Evolutionary conservation across 2,888 invertebrate genomes (phyloP).

Genomic region (Protonemura montana): DNA sequence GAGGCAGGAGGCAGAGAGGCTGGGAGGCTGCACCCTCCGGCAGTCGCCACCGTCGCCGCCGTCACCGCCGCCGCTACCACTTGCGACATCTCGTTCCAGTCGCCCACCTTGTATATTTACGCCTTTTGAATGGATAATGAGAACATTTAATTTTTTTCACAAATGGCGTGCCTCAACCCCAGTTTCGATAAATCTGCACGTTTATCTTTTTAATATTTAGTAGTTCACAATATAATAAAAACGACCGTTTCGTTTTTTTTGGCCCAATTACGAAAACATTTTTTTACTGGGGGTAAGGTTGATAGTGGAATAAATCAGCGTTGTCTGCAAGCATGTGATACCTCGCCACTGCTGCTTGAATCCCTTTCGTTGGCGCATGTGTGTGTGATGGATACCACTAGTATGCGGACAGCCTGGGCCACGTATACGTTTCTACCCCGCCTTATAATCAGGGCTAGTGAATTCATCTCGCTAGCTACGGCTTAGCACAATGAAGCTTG

Average conservation of each 20-base stretch:
- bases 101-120: neutral
- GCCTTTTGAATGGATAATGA: constrained; percentile 39
- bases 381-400: neutral
- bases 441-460: neutral
- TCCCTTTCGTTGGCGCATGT: neutral
- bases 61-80: neutral
- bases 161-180: neutral
- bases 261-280: neutral
- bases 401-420: neutral
- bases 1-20: neutral
- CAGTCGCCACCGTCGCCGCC: constrained; percentile 9
- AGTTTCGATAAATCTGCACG: neutral
- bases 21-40: neutral
- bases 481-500: neutral
- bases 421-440: neutral
- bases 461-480: neutral
- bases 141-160: constrained; percentile 24
- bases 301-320: neutral
- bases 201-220: neutral
- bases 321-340: neutral
- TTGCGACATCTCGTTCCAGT: neutral
- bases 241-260: neutral
- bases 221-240: neutral
- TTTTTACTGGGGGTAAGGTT: neutral
- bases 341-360: neutral